Conservation (phyloP, 92 coral and sea anemone species). For the Meandrina meandrites region DNA sequence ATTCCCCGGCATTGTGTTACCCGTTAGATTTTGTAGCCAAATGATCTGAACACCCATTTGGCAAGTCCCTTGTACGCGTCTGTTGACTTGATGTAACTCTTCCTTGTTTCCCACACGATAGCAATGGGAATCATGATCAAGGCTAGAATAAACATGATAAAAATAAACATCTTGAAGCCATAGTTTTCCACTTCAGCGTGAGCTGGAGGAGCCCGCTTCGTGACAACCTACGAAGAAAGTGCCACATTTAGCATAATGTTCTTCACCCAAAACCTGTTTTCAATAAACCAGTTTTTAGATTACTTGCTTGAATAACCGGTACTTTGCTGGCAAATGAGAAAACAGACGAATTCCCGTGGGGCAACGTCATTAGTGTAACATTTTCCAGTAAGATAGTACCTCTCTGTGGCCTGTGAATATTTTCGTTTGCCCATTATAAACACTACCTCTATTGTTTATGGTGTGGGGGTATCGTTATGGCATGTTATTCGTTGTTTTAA, state of each 20-base stretch:
- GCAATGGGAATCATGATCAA: conserved; percentile 93
- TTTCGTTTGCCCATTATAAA: too few species aligned
- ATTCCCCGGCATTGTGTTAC: conserved; percentile 8
- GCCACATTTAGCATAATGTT: neutral
- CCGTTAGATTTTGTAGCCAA: conserved; percentile 63
- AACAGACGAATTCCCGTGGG: too few species aligned
- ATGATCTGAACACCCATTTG: conserved; percentile 66
- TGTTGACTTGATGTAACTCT: conserved; percentile 82
- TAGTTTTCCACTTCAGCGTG: conserved; percentile 79
- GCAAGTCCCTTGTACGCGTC: conserved; percentile 79
- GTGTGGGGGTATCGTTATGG: too few species aligned
- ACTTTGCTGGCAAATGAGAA: neutral
- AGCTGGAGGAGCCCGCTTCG: conserved; percentile 25
- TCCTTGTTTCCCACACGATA: conserved; percentile 88
- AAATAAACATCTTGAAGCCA: conserved; percentile 91
- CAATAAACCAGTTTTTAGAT: neutral
- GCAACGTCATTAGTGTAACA: too few species aligned
- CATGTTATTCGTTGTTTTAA: too few species aligned
- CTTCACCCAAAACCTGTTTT: neutral
- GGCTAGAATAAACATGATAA: conserved; percentile 86
- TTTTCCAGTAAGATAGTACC: too few species aligned
- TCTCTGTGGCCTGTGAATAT: too few species aligned
- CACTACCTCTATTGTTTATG: too few species aligned
- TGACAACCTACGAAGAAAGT: conserved; percentile 5
- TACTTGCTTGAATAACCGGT: too few species aligned